These are phyloP conservation scores for Drosophila falleni DNA, from an alignment of 2,888 invertebrate genomes.

Conservation along the genomic window DNA sequence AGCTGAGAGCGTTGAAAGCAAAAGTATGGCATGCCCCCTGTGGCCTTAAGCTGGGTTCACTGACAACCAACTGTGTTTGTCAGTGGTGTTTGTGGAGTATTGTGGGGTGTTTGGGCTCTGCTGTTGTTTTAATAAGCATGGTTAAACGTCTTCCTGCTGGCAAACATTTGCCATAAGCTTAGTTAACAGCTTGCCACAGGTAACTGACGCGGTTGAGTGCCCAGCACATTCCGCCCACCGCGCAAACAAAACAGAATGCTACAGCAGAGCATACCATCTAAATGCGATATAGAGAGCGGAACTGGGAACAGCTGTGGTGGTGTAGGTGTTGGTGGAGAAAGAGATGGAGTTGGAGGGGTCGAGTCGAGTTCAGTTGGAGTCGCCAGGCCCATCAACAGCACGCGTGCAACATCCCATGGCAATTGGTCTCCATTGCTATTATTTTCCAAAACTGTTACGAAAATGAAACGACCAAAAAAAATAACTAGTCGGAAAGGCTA, in stretches of 20 bases:
- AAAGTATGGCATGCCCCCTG: constrained; percentile 78
- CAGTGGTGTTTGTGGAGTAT: not conserved
- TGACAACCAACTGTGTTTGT: constrained; percentile 42
- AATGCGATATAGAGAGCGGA: too few relatives aligned
- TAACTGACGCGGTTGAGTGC: constrained; percentile 73
- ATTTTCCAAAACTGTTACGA: constrained; percentile 70
- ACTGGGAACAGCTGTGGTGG: constrained; percentile 7
- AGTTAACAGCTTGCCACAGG: constrained; percentile 81
- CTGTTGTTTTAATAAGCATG: constrained; percentile 66
- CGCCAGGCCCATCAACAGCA: constrained; percentile 70
- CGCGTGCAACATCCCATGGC: constrained; percentile 70
- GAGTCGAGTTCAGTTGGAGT: constrained; percentile 26
- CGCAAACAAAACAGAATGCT: constrained; percentile 48
- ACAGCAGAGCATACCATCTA: not conserved
- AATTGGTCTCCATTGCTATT: constrained; percentile 53
- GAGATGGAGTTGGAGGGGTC: too few relatives aligned
- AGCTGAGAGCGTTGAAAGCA: constrained; percentile 54
- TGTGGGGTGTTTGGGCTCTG: constrained; percentile 23
- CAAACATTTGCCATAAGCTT: constrained; percentile 79
- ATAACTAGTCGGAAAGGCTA: constrained; percentile 31
- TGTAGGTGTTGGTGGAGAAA: not conserved
- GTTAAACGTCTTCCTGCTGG: constrained; percentile 77
- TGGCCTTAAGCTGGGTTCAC: constrained; percentile 64
- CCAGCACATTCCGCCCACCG: constrained; percentile 31
- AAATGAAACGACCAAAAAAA: constrained; percentile 45